Evolutionary conservation across 2,888 invertebrate species (phyloP), one percentile per base, ranked within the genome.

Genomic region (Scaptodrosophila latifasciaeformis): DNA sequence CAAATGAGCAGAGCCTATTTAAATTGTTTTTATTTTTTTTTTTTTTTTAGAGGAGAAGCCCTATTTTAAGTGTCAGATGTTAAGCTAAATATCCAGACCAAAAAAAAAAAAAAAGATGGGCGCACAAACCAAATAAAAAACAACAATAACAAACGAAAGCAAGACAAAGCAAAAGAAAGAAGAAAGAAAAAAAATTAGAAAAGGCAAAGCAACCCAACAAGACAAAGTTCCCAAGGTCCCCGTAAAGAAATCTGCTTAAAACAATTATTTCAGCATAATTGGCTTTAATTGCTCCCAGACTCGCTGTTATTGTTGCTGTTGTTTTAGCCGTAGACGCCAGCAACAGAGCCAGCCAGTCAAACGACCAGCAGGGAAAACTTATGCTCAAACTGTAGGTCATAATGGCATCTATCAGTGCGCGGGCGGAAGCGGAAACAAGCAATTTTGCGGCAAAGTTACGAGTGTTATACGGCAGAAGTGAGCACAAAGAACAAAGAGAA

Each of bases 351-450:
- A 29, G 13, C 31, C 47, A 53, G 19, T 27, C 30, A 42, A 13
- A 10, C 52, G 59, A 57, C 53, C 48, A 54, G 49, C 60, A 51
- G 61, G 62, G 63, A 62, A 66, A 65, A 68, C 62, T 61, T 63
- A 49, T 67, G 71, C 75, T 68, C 71, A 65, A 65, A n/a, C 67
- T 68, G 69, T 55, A 65, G 79, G 77, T 69, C 81, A 72, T 82
- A 83, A 84, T 77, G 82, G 69, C 84, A 83, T 77, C 76, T 82
- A 77, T 81, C 74, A 76, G 70, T 67, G 74, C 56, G 47, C 65
- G 57, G 57, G 61, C 80, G 82, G 82, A 82, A 84, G 69, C 82
- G 83, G 84, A 84, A 83, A 81, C 77, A 84, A 84, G 84, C 78
- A 75, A 84, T 83, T 84, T 79, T 70, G 77, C 66, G 78, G 74